phyloP scores from a whole-genome alignment of 2,797 vertebrate species.

The Pantherophis vulpinus region DNA sequence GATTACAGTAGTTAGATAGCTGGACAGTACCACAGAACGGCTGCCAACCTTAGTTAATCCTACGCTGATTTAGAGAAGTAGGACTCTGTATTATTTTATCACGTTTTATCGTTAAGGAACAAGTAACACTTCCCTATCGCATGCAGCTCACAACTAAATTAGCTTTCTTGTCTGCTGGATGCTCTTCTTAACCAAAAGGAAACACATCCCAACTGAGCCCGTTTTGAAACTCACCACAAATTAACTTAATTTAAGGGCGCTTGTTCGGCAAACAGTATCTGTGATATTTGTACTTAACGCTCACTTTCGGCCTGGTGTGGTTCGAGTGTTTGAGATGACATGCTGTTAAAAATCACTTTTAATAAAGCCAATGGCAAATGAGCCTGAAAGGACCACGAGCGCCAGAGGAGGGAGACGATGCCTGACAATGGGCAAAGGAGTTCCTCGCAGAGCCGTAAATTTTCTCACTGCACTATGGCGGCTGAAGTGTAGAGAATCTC shows the following conservation, averaged over 20 bases:
- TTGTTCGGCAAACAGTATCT: constrained; percentile 2
- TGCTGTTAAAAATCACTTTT: constrained; percentile 13
- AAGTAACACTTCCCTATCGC: background rate
- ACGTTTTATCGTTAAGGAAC: background rate
- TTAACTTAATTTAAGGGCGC: constrained; percentile 10
- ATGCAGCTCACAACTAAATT: background rate
- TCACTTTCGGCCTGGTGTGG: constrained; percentile 11
- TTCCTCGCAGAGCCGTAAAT: background rate
- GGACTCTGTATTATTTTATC: background rate
- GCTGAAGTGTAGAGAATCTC: constrained; percentile 19
- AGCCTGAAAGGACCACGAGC: background rate
- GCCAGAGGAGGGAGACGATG: background rate
- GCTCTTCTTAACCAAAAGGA: background rate
- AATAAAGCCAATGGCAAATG: background rate
- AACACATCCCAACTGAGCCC: background rate
- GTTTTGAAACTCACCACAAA: constrained; percentile 12
- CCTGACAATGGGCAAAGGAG: background rate
- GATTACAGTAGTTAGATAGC: background rate
- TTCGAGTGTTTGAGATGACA: background rate
- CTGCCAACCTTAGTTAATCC: background rate
- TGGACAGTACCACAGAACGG: background rate
- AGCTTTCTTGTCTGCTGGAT: background rate
- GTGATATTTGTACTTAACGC: constrained; percentile 3
- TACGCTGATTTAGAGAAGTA: background rate
- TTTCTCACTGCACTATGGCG: background rate